phyloP scores from a whole-genome alignment of 1,140 invertebrate species.

The Microplitis demolitor region DNA sequence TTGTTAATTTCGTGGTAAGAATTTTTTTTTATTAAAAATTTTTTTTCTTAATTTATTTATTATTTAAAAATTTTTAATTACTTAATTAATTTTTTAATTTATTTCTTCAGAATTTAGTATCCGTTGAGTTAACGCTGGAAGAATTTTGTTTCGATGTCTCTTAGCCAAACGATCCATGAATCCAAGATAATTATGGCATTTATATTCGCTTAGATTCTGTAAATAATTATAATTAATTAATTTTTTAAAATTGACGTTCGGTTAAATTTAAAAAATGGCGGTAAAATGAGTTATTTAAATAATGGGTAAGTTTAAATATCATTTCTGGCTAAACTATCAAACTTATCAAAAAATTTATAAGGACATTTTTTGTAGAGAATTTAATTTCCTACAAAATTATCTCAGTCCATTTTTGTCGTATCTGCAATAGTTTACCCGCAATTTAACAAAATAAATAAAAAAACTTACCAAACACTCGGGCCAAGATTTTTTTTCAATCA shows the following conservation, averaged over 20 bases:
- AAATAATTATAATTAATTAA: conserved; percentile 30
- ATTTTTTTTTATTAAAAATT: too few species aligned
- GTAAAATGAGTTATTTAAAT: too few species aligned
- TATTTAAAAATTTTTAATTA: too few species aligned
- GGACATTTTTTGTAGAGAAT: too few species aligned
- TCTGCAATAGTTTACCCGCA: neutral
- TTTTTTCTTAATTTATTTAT: too few species aligned
- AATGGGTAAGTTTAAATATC: too few species aligned
- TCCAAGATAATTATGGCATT: conserved; percentile 47
- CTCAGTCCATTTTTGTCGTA: neutral
- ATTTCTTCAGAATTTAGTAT: conserved; percentile 32
- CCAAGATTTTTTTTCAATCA: conserved; percentile 50
- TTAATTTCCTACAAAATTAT: too few species aligned
- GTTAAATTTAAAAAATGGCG: too few species aligned
- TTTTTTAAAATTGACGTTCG: neutral
- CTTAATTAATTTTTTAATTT: neutral
- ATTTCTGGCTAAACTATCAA: neutral
- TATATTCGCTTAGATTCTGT: conserved; percentile 50
- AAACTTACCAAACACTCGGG: conserved; percentile 52
- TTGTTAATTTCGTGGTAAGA: too few species aligned
- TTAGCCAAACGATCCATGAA: conserved; percentile 57
- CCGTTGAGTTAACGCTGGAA: conserved; percentile 45
- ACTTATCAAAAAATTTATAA: conserved; percentile 6
- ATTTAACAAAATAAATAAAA: too few species aligned
- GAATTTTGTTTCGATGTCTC: conserved; percentile 52